Percentiles rank a stretch among this genome's conserved stretches.
Evolutionary conservation across 2,113 vertebrate species (phyloP).

Genomic region (Cygnus buccinator): DNA sequence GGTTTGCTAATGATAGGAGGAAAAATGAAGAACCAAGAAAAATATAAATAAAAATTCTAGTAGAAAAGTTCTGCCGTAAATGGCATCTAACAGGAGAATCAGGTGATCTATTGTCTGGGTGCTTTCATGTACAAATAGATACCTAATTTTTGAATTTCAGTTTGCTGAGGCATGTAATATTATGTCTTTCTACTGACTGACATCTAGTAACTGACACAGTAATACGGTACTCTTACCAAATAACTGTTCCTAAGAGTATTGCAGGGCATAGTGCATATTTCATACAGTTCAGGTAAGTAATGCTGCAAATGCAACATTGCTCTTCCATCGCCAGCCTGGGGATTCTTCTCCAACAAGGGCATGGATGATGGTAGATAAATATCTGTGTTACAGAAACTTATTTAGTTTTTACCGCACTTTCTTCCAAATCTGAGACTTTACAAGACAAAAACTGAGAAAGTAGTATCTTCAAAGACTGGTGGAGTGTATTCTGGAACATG

Average conservation of each 20-base stretch:
- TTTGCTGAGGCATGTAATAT: background rate
- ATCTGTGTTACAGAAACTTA: background rate
- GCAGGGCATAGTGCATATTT: background rate
- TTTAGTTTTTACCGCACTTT: background rate
- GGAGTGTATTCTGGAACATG: background rate
- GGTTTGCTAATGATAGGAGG: background rate
- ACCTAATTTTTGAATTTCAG: background rate
- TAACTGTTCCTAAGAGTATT: background rate
- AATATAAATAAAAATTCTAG: background rate
- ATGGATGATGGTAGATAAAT: background rate
- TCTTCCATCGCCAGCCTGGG: fast-evolving
- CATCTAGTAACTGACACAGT: background rate
- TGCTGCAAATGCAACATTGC: background rate
- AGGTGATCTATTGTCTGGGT: background rate
- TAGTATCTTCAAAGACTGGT: background rate
- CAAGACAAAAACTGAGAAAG: background rate
- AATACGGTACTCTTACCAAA: background rate
- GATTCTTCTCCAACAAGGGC: background rate
- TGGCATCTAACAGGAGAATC: background rate
- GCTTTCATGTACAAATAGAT: background rate
- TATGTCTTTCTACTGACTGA: background rate
- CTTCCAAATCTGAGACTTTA: background rate
- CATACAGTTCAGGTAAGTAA: background rate
- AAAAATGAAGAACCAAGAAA: background rate
- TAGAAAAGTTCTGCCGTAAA: background rate